Evolutionary conservation across 2,797 vertebrate genomes (phyloP), one percentile per base, ranked within the genome.

Genomic region (Hippocampus kuda): DNA sequence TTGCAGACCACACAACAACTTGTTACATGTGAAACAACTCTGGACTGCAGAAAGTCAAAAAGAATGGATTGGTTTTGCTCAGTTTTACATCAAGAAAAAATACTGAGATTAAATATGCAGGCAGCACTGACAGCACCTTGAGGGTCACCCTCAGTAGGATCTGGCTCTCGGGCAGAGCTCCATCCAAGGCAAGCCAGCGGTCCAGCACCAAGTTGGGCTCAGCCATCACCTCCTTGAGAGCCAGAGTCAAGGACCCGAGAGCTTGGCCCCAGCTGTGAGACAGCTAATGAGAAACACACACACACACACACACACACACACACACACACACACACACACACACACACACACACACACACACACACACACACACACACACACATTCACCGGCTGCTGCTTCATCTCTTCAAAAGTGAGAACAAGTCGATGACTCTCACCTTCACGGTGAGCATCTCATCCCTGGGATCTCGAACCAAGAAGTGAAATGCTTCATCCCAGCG

Each of bases 401-500:
- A 24, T 65, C 54, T 18, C 38, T n/a, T 9, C 30, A 22, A 2
- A 6, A 34, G 42, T n/a, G 8, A 24, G 24, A 51, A 68, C 68
- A 66, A 42, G 27, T 53, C 3, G 48, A 42, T 48, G 26, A 67
- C 67, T 77, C 68, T 79, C 81, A 98, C 96, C 91, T 94, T 94
- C 70, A 97, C 75, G 61, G 91, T 89, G 75, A 98, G 87, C 0
- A 72, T 89, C 82, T 97, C 95, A 2, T 80, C 78, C 26, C 85
- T 88, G 2, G 95, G 96, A 75, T 91, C 91, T 69, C 88, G 92
- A 79, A 95, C 81, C 84, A 96, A 88, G 77, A 93, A 96, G 68
- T 91, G 86, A 82, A 94, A 93, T 1, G 85, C 89, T 85, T 96
- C 94, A 1, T 95, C 93, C 95, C 95, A 98, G 56, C 90, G 68